Percentiles rank a stretch among this genome's conserved stretches.
These are phyloP conservation scores for Steromphala cineraria DNA, from an alignment of 2,888 invertebrate genomes.

Conservation along the genomic window DNA sequence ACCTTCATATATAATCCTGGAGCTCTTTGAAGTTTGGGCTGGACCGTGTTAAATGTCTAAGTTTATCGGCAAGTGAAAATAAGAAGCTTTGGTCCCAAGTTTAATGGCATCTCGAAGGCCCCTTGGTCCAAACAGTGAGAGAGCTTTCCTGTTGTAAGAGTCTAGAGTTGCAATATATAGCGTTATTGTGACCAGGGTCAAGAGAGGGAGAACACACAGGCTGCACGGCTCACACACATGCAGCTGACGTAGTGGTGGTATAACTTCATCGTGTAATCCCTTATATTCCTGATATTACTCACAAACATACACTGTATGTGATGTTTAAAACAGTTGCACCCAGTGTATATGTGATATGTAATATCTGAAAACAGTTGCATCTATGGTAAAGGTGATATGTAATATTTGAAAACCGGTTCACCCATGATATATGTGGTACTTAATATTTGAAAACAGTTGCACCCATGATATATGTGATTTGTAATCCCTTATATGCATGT, in stretches of 20 bases:
- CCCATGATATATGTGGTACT: too few relatives aligned
- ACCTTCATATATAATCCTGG: neutral
- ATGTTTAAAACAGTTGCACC: too few relatives aligned
- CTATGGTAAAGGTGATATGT: too few relatives aligned
- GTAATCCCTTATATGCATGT: too few relatives aligned
- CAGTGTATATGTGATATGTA: too few relatives aligned
- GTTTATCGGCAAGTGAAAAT: neutral
- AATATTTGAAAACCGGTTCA: too few relatives aligned
- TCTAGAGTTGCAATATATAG: constrained; percentile 4
- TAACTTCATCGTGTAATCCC: too few relatives aligned
- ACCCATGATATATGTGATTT: too few relatives aligned
- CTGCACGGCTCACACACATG: neutral
- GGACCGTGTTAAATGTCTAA: constrained; percentile 3
- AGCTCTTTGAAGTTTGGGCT: neutral
- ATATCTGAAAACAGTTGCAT: too few relatives aligned
- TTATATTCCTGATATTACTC: too few relatives aligned
- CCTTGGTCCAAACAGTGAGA: neutral
- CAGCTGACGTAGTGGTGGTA: neutral
- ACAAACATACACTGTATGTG: too few relatives aligned
- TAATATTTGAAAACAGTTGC: too few relatives aligned
- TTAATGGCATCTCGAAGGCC: neutral
- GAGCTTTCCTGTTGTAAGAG: neutral
- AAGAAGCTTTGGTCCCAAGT: constrained; percentile 1
- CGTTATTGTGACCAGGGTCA: neutral
- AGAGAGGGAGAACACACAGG: neutral